Percentiles rank a stretch among this genome's conserved stretches.
Conservation (phyloP, 2,113 vertebrate genomes). For the Australoheros scitulus region DNA sequence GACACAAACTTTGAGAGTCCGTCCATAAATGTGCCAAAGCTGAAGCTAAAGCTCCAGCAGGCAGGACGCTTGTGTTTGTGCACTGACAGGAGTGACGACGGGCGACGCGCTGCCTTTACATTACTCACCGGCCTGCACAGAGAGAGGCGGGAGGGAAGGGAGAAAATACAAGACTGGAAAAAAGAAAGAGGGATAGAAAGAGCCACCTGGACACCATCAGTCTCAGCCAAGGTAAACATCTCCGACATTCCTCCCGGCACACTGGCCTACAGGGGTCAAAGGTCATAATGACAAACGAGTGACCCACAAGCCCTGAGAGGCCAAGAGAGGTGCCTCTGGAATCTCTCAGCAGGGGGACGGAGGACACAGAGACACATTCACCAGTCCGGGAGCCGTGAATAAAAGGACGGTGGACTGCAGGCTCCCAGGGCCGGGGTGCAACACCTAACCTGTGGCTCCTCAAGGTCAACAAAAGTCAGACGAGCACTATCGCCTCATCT, state of each 20-base stretch:
- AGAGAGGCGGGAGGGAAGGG: slow-evolving; percentile 29
- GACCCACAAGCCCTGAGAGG: slow-evolving; percentile 88
- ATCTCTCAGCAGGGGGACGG: slow-evolving; percentile 86
- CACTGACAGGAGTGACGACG: neutral
- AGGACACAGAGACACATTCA: slow-evolving; percentile 84
- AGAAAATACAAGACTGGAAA: slow-evolving; percentile 66
- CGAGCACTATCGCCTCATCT: neutral
- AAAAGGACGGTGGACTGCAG: slow-evolving; percentile 11
- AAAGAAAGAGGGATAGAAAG: slow-evolving; percentile 30
- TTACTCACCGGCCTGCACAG: slow-evolving; percentile 41
- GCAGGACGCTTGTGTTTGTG: neutral
- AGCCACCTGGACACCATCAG: slow-evolving; percentile 98
- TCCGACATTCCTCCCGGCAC: slow-evolving; percentile 92
- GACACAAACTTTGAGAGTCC: slow-evolving; percentile 21
- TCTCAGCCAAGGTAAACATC: slow-evolving; percentile 96
- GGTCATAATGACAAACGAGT: slow-evolving; percentile 93
- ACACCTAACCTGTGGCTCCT: neutral
- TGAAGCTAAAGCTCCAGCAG: neutral
- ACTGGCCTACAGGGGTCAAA: slow-evolving; percentile 93
- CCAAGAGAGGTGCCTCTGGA: slow-evolving; percentile 90
- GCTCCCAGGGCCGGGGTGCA: slow-evolving; percentile 10
- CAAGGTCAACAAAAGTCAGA: neutral
- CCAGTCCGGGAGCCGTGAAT: slow-evolving; percentile 13
- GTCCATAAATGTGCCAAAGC: neutral
- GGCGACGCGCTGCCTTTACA: neutral